Conservation (phyloP, 1,140 invertebrate species). For the Paramacrobiotus metropolitanus region DNA sequence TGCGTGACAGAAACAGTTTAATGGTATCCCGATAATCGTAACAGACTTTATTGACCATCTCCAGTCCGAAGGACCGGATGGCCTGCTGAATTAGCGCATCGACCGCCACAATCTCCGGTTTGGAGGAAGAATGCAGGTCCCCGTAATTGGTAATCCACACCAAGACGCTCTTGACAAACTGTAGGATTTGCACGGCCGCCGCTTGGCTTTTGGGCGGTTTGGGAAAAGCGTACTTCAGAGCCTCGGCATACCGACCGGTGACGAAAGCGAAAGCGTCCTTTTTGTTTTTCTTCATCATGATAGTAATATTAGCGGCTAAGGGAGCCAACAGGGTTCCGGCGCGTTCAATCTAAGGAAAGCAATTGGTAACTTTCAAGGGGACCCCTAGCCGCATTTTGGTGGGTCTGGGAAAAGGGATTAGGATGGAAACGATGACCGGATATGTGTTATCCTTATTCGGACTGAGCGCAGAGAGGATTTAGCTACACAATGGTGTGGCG, state of each 20-base stretch:
- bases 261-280: slow-evolving; percentile 1
- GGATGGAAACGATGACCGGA: too few relatives aligned
- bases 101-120: slow-evolving; percentile 1
- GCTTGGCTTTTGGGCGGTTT: neutral
- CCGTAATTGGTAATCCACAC: slow-evolving; percentile 1
- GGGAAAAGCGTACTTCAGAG: neutral
- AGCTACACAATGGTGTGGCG: too few relatives aligned
- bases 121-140: neutral
- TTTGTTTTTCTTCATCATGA: neutral
- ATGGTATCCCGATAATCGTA: neutral
- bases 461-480: too few relatives aligned
- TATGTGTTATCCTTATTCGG: too few relatives aligned
- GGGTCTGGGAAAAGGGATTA: too few relatives aligned
- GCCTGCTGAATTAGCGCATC: neutral
- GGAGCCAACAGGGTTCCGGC: neutral
- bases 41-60: neutral
- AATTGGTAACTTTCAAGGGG: too few relatives aligned
- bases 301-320: neutral
- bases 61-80: neutral
- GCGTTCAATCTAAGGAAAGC: neutral
- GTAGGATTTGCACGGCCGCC: neutral
- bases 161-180: neutral
- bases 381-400: too few relatives aligned
- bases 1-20: neutral
- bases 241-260: neutral